A percentile compares a stretch with the other conserved stretches of the same genome.
Conservation (phyloP, 2,888 invertebrate genomes). For the Reticulitermes lucifugus region DNA sequence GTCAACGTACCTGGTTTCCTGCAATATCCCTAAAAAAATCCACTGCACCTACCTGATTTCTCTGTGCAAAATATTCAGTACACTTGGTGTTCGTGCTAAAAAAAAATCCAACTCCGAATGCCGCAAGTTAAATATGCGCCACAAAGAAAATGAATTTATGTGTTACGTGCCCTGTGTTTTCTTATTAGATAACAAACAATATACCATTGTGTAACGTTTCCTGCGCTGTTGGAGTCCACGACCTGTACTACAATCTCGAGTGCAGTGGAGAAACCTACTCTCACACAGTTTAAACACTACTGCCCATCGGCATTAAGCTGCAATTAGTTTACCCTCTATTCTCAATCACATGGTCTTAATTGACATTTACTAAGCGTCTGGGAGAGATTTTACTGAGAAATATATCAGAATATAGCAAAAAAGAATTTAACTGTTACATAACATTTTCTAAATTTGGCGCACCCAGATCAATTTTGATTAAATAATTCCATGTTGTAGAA, state of each 20-base stretch:
- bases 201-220: background rate
- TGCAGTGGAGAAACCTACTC: background rate
- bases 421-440: no score
- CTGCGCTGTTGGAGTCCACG: background rate
- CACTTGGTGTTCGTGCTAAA: no score
- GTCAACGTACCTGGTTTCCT: no score
- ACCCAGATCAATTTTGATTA: no score
- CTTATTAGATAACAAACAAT: slow-evolving; percentile 12
- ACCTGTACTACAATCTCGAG: background rate
- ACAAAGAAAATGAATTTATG: slow-evolving; percentile 17
- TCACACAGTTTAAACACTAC: background rate
- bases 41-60: no score
- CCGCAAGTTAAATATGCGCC: background rate
- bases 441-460: no score
- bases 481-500: no score
- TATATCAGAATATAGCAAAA: no score
- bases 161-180: background rate
- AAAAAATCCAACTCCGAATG: background rate
- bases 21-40: no score
- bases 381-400: no score
- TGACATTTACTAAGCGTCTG: background rate
- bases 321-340: background rate
- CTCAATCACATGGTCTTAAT: background rate
- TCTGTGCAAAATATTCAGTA: no score
- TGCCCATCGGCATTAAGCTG: background rate